A percentile compares a stretch with the other conserved stretches of the same genome.
These are phyloP conservation scores for Gadopsis bispinosus DNA, from an alignment of 2,797 vertebrate species.

Conservation along the genomic window DNA sequence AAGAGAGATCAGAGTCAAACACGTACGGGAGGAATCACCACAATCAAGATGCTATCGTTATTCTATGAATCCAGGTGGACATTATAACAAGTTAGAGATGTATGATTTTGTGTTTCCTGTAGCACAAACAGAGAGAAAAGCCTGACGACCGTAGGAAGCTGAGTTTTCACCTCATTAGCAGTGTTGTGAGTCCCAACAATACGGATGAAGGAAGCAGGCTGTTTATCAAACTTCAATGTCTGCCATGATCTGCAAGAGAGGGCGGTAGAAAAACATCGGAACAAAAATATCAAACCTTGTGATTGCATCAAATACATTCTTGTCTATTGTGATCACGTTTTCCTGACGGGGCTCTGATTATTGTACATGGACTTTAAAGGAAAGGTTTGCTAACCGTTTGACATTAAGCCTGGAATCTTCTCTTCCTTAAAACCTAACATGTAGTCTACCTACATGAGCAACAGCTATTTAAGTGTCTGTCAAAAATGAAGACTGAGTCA, in stretches of 20 bases:
- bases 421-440: background rate
- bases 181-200: conserved; percentile 99
- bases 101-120: background rate
- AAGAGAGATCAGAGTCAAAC: background rate
- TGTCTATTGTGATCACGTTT: background rate
- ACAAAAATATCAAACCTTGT: background rate
- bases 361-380: background rate
- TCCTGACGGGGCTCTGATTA: background rate
- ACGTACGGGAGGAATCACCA: background rate
- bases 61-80: too few relatives aligned
- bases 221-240: conserved; percentile 91
- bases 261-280: background rate
- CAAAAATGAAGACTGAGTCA: background rate
- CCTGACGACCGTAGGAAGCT: background rate
- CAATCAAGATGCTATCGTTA: background rate
- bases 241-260: conserved; percentile 92
- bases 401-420: background rate
- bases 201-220: conserved; percentile 94
- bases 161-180: conserved; percentile 92
- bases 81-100: too few relatives aligned
- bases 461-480: background rate
- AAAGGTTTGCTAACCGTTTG: background rate
- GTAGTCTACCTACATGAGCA: background rate
- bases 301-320: background rate
- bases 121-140: background rate